These are phyloP conservation scores for Cylas formicarius DNA, from an alignment of 1,140 invertebrate genomes.

Conservation along the genomic window DNA sequence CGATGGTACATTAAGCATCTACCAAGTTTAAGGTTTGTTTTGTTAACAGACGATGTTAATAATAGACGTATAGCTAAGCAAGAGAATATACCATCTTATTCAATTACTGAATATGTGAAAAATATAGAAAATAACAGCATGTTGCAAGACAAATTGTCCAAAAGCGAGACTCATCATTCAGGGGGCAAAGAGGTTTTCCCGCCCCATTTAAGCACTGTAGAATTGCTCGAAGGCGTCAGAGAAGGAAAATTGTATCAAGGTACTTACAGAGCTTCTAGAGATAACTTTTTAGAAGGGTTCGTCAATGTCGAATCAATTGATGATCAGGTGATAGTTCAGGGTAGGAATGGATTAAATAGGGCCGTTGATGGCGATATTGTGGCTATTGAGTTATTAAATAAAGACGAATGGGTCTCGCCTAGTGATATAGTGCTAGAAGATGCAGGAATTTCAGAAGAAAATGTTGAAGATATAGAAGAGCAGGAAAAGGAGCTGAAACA, in stretches of 20 bases:
- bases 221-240: slow-evolving; percentile 75
- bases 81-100: slow-evolving; percentile 59
- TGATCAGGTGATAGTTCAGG: slow-evolving; percentile 86
- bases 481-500: slow-evolving; percentile 40
- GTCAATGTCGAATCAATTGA: slow-evolving; percentile 73
- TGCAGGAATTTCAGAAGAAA: slow-evolving; percentile 54
- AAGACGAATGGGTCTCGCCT: slow-evolving; percentile 83
- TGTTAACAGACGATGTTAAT: slow-evolving; percentile 81
- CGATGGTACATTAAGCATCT: slow-evolving; percentile 75
- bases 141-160: slow-evolving; percentile 74
- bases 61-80: slow-evolving; percentile 66
- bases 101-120: slow-evolving; percentile 42
- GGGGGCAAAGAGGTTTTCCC: slow-evolving; percentile 68
- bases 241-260: slow-evolving; percentile 75
- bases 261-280: slow-evolving; percentile 72
- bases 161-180: slow-evolving; percentile 56
- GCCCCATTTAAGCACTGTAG: slow-evolving; percentile 70
- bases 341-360: slow-evolving; percentile 79
- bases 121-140: slow-evolving; percentile 45
- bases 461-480: slow-evolving; percentile 59
- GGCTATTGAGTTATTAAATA: slow-evolving; percentile 82
- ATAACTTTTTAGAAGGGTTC: slow-evolving; percentile 93
- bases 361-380: slow-evolving; percentile 95
- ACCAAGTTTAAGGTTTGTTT: slow-evolving; percentile 57
- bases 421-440: slow-evolving; percentile 83